phyloP scores from a whole-genome alignment of 1,140 invertebrate species.

The Temnothorax nylanderi region DNA sequence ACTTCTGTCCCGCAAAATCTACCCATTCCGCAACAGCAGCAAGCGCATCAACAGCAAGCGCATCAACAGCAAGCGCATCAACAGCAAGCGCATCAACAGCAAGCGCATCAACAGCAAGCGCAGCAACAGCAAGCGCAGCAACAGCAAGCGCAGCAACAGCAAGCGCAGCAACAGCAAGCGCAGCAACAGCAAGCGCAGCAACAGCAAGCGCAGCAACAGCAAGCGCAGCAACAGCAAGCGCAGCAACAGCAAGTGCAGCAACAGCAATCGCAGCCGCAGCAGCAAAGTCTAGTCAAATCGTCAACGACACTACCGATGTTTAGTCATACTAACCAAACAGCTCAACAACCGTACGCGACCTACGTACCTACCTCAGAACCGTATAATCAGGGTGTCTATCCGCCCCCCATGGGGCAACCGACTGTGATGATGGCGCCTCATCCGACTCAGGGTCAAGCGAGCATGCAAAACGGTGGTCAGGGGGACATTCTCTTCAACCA shows the following conservation, averaged over 20 bases:
- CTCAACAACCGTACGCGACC: constrained; percentile 77
- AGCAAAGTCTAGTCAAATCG: constrained; percentile 80
- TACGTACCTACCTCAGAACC: constrained; percentile 81
- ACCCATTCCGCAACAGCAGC: constrained; percentile 59
- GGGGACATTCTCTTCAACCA: constrained; percentile 81
- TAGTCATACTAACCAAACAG: constrained; percentile 74
- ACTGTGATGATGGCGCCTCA: constrained; percentile 82
- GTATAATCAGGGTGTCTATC: constrained; percentile 78
- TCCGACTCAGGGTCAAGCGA: constrained; percentile 74
- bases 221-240: too few species aligned
- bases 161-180: not conserved
- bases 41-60: constrained; percentile 52
- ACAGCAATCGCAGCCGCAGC: constrained; percentile 61
- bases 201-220: constrained; percentile 17
- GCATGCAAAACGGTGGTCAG: constrained; percentile 73
- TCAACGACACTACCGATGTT: constrained; percentile 75
- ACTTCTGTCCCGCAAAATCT: constrained; percentile 32
- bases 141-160: too few species aligned
- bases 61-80: constrained; percentile 1
- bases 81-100: constrained; percentile 62
- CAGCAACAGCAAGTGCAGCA: too few species aligned
- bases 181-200: constrained; percentile 63
- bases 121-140: too few species aligned
- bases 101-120: not conserved
- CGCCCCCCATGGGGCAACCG: constrained; percentile 74